A percentile compares a stretch with the other conserved stretches of the same genome.
phyloP scores from a whole-genome alignment of 2,888 invertebrate species.

The Hipparchia sbordonii region DNA sequence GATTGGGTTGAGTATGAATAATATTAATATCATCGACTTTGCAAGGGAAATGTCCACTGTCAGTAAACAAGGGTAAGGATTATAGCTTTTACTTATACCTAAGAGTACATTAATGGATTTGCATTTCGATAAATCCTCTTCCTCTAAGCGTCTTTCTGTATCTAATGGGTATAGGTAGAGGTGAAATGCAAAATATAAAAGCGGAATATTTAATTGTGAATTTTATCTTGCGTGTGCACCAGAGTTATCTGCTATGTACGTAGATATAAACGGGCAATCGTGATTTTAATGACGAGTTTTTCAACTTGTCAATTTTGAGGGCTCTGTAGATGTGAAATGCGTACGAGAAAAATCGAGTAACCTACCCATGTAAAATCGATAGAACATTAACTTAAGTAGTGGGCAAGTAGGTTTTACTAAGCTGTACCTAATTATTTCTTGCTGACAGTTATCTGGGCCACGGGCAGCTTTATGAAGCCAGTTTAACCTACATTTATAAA shows the following conservation, averaged over 20 bases:
- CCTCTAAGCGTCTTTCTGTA: neutral
- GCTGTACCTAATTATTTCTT: conserved; percentile 11
- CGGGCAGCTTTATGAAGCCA: conserved; percentile 30
- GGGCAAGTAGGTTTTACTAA: conserved; percentile 15
- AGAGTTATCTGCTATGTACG: too few relatives aligned
- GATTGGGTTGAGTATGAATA: conserved; percentile 21
- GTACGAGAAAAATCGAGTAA: neutral
- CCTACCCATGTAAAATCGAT: neutral
- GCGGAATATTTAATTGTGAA: too few relatives aligned
- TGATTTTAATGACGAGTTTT: too few relatives aligned
- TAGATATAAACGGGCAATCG: too few relatives aligned
- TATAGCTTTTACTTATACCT: neutral
- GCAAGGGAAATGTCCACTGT: conserved; percentile 7
- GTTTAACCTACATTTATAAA: conserved; percentile 36
- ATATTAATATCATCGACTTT: conserved; percentile 10
- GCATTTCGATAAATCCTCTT: conserved; percentile 6
- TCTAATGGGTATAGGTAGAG: neutral
- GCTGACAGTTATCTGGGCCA: conserved; percentile 21
- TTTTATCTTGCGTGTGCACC: too few relatives aligned
- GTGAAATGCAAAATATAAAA: too few relatives aligned
- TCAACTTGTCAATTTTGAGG: too few relatives aligned
- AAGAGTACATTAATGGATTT: neutral
- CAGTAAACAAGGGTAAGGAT: conserved; percentile 16
- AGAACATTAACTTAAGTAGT: neutral
- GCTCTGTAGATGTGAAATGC: neutral